A percentile compares a stretch with the other conserved stretches of the same genome.
Conservation (phyloP, 2,888 invertebrate genomes). For the Noctuana brunneofusca region DNA sequence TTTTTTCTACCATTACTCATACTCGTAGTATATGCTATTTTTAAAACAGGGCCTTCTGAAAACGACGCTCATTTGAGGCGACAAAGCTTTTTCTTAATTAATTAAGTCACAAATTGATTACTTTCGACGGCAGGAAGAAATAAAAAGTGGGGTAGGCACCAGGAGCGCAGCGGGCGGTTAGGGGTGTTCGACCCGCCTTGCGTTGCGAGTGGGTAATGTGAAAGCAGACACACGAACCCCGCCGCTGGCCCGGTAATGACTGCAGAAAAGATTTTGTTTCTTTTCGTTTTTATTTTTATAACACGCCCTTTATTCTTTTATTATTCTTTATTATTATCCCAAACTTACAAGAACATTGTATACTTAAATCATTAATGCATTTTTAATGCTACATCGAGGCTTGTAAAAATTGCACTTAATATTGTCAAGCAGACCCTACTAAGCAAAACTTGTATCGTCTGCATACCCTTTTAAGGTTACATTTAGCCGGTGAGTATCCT, state of each 20-base stretch:
- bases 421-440: no score
- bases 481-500: no score
- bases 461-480: no score
- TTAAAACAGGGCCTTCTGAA: background rate
- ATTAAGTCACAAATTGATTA: constrained; percentile 82
- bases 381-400: no score
- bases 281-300: constrained; percentile 1
- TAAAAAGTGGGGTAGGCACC: constrained; percentile 77
- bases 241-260: constrained; percentile 69
- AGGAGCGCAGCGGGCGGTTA: constrained; percentile 65
- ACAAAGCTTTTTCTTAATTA: constrained; percentile 77
- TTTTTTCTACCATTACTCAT: no score
- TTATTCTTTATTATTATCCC: no score
- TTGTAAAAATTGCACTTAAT: no score
- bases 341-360: no score
- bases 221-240: constrained; percentile 83
- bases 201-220: constrained; percentile 81
- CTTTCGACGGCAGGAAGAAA: constrained; percentile 78
- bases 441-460: no score
- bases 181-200: constrained; percentile 61
- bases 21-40: no score
- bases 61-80: constrained; percentile 39
- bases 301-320: no score
- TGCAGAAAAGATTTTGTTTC: constrained; percentile 51
- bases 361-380: no score